A percentile compares a stretch with the other conserved stretches of the same genome.
These are phyloP conservation scores for Julus scanicus DNA, from an alignment of 2,888 invertebrate species.

Conservation along the genomic window DNA sequence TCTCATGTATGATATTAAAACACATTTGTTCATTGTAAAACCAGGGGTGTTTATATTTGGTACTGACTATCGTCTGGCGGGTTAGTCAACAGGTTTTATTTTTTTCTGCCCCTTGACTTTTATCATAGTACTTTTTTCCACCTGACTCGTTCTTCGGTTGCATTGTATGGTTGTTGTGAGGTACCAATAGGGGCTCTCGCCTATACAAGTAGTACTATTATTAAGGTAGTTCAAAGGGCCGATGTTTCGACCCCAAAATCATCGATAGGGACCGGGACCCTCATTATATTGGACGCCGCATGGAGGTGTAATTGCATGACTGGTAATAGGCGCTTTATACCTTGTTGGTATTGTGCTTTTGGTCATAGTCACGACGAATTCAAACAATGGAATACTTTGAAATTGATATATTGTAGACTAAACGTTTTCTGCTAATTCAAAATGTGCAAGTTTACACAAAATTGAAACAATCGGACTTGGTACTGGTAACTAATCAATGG, in stretches of 20 bases:
- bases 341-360: background rate
- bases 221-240: background rate
- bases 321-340: too few relatives aligned
- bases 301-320: too few relatives aligned
- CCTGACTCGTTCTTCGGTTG: background rate
- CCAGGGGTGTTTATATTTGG: background rate
- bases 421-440: too few relatives aligned
- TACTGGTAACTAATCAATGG: too few relatives aligned
- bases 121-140: background rate
- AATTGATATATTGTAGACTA: too few relatives aligned
- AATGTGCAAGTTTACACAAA: too few relatives aligned
- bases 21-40: background rate
- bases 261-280: background rate
- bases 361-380: background rate
- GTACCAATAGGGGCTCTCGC: background rate
- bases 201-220: background rate
- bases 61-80: background rate
- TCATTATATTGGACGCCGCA: background rate
- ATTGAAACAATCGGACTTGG: too few relatives aligned
- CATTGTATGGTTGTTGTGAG: background rate
- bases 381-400: background rate
- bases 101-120: background rate
- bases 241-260: background rate
- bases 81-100: background rate
- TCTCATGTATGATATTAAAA: slow-evolving; percentile 2